Base-by-base conservation (phyloP, 1,140 invertebrate species). In the Ceratitis capitata region DNA sequence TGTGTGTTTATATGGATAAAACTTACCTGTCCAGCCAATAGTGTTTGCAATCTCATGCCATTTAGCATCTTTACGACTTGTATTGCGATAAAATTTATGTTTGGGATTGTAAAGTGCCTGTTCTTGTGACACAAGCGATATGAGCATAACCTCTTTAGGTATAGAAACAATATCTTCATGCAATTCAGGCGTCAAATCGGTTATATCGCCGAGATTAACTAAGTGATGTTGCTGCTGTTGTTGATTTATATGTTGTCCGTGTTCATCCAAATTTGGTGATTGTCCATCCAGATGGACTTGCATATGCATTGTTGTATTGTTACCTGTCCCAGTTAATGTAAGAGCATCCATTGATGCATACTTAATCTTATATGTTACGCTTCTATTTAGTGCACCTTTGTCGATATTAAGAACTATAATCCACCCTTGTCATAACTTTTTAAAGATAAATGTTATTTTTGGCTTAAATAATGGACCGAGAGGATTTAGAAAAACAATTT, bases 81-180 rank as follows among this genome's bases (percentile, higher is more conserved):
- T 89, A 87, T 88, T 91, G 35, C 90, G 86, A 86, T 91, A 91
- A 84, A 89, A 86, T 53, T 87, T 86, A 82, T 91, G 89, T 84
- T 91, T 91, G 26, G 90, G 89, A 86, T 91, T 91, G 83, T 89
- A 91, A 0, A 91, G 88, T 4, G 88, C 88, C 64, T 90, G 90
- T 61, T 91, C 88, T 82, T 89, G 90, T 7, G 90, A 87, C 3
- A 91, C 90, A 29, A 91, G 74, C 29, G 89, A 87, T 35, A 91
- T 90, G n/a, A 91, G 86, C 29, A 91, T 87, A 35, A 89, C 85
- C 35, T 86, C 85, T 56, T 84, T 84, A n/a, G 85, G 61, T 26
- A 86, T 26, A 7, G 85, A 64, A 23, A 82, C 85, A n/a, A 84
- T 82, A 23, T 82, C 83, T 14, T 86, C 85, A 39, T 86, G 64